phyloP scores from a whole-genome alignment of 2,797 vertebrate species.

The Pyrocephalus nanus region DNA sequence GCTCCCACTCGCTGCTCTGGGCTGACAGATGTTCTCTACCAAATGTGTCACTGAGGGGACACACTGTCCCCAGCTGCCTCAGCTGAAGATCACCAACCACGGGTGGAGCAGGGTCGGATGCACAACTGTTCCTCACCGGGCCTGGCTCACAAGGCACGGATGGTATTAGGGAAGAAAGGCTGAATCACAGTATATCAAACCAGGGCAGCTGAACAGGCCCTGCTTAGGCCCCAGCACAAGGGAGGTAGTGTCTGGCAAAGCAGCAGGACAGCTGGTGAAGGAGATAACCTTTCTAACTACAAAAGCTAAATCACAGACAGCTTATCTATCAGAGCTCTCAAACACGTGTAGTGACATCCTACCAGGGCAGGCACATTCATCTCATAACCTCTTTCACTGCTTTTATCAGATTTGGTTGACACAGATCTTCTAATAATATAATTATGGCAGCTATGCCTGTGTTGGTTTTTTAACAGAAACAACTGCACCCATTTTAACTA shows the following conservation, averaged over 20 bases:
- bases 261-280: slow-evolving; percentile 9
- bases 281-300: slow-evolving; percentile 48
- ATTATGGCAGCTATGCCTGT: neutral
- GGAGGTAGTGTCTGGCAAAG: neutral
- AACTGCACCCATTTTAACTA: neutral
- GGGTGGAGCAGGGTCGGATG: neutral
- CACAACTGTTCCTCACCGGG: neutral
- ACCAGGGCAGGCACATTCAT: neutral
- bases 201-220: neutral
- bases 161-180: neutral
- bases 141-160: neutral
- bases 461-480: neutral
- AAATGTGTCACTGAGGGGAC: neutral
- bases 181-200: neutral
- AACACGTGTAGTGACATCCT: neutral
- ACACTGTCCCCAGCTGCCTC: neutral
- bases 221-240: neutral
- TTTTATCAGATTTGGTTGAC: slow-evolving; percentile 20
- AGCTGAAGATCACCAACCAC: neutral
- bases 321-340: slow-evolving; percentile 15
- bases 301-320: slow-evolving; percentile 51
- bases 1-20: neutral
- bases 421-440: neutral
- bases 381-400: slow-evolving; percentile 8
- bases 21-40: neutral